Evolutionary conservation across 1,140 invertebrate genomes (phyloP).

Genomic region (Daktulosphaira vitifoliae): DNA sequence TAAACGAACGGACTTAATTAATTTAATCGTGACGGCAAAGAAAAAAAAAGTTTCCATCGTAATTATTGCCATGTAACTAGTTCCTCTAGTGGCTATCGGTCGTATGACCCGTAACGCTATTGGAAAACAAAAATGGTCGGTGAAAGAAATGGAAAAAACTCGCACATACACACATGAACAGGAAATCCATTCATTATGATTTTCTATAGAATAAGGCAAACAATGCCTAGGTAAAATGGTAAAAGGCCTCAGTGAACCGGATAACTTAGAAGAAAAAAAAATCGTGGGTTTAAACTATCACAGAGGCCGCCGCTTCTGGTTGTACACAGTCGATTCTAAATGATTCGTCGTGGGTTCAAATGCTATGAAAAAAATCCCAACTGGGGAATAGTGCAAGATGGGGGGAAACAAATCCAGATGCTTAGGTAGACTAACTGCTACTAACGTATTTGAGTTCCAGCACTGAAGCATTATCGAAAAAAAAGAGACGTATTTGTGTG

Average conservation of each 20-base stretch:
- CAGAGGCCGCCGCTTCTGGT: background rate
- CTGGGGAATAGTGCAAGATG: background rate
- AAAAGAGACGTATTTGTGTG: background rate
- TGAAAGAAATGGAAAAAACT: background rate
- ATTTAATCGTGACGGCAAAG: too few relatives aligned
- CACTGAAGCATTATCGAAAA: conserved; percentile 1
- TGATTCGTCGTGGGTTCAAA: conserved; percentile 22
- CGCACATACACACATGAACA: background rate
- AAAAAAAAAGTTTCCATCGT: too few relatives aligned
- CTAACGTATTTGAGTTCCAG: background rate
- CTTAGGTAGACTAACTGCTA: conserved; percentile 4
- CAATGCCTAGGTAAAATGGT: conserved; percentile 17
- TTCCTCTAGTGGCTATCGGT: too few relatives aligned
- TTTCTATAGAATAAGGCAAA: conserved; percentile 4
- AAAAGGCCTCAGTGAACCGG: conserved; percentile 31
- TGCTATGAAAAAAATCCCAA: background rate
- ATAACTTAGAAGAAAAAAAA: conserved; percentile 11
- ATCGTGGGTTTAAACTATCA: too few relatives aligned
- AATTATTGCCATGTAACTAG: too few relatives aligned
- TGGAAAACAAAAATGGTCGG: background rate
- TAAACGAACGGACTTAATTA: too few relatives aligned
- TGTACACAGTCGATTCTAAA: conserved; percentile 4
- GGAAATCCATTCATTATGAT: conserved; percentile 14
- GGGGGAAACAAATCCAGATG: conserved; percentile 8
- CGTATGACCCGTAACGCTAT: background rate